A percentile compares a stretch with the other conserved stretches of the same genome.
phyloP scores from a whole-genome alignment of 30 jellyfish, hydroid and myxozoan species.

The Hydra vulgaris region DNA sequence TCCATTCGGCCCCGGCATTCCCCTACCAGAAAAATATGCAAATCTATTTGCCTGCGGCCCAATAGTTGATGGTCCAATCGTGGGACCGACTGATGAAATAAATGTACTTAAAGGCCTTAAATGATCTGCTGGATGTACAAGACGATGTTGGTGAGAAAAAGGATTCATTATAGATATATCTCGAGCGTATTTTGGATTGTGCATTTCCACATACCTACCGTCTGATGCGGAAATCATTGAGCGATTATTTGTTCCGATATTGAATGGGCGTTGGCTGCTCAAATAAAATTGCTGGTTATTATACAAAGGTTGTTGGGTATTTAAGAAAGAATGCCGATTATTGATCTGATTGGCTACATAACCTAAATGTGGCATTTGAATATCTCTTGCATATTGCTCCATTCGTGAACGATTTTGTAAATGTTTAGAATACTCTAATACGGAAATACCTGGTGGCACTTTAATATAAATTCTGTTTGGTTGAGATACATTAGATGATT shows the following conservation, averaged over 20 bases:
- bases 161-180: neutral
- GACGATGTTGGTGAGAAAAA: neutral
- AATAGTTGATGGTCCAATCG: neutral
- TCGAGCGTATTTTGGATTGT: neutral
- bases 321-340: no score
- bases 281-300: no score
- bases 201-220: neutral
- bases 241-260: neutral
- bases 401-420: neutral
- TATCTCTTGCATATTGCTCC: neutral
- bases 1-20: no score
- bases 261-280: neutral
- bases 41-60: no score
- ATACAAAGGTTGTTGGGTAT: no score
- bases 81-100: neutral
- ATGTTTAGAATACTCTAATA: neutral
- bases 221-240: neutral
- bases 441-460: neutral
- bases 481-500: neutral
- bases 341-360: neutral
- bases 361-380: constrained; percentile 2
- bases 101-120: neutral
- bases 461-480: neutral
- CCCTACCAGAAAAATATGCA: no score
- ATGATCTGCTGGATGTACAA: neutral